A percentile compares a stretch with the other conserved stretches of the same genome.
phyloP scores from a whole-genome alignment of 2,113 vertebrate species.

The Sebastes fasciatus region DNA sequence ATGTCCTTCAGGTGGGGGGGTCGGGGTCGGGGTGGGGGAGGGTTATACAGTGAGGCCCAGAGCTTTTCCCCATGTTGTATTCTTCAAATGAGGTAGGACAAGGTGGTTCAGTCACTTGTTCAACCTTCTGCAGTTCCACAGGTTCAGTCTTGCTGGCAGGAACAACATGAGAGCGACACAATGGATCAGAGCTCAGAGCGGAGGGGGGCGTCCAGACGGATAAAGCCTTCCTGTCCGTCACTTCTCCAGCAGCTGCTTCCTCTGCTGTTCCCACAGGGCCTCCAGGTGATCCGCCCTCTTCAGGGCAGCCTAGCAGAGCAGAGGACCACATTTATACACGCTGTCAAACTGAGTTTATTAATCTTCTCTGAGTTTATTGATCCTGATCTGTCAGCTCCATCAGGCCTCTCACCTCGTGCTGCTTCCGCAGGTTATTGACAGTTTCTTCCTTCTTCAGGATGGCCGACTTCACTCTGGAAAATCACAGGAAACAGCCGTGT shows the following conservation, averaged over 20 bases:
- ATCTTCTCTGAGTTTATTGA: not conserved
- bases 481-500: not conserved
- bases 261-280: conserved; percentile 89
- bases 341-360: too few species aligned
- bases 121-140: conserved; percentile 31
- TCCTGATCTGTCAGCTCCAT: not conserved
- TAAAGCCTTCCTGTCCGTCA: conserved; percentile 59
- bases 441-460: conserved; percentile 93
- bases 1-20: not conserved
- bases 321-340: not conserved
- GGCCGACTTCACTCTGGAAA: conserved; percentile 90
- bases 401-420: conserved; percentile 85
- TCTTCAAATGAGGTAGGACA: conserved; percentile 54
- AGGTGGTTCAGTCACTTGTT: conserved; percentile 37
- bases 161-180: conserved; percentile 7
- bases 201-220: not conserved
- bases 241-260: conserved; percentile 85
- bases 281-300: conserved; percentile 92
- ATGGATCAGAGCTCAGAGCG: not conserved
- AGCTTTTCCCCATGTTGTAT: conserved; percentile 12
- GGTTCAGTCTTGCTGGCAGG: conserved; percentile 46
- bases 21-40: too few species aligned
- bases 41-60: not conserved
- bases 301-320: conserved; percentile 85
- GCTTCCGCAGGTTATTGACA: conserved; percentile 87